Evolutionary conservation across 2,113 vertebrate genomes (phyloP).

Genomic region (Trachemys scripta): DNA sequence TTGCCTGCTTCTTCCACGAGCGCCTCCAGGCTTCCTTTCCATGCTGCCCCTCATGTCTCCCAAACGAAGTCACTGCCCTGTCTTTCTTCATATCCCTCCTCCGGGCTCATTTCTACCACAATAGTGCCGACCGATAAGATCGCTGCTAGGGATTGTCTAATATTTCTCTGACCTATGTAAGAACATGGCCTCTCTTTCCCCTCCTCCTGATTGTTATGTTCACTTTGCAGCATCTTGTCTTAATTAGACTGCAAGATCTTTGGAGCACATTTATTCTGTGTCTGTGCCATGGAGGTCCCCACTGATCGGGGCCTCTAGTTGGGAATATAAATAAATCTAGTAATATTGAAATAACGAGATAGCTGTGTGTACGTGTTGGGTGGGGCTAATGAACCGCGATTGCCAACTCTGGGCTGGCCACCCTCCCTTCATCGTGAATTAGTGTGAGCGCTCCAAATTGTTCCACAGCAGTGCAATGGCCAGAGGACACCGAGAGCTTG

Average conservation of each 20-base stretch:
- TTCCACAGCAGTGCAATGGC: background rate
- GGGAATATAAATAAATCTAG: background rate
- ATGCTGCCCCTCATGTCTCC: background rate
- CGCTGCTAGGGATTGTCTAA: background rate
- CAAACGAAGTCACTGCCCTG: background rate
- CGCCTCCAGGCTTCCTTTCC: background rate
- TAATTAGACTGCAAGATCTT: too few species aligned
- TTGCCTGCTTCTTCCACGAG: background rate
- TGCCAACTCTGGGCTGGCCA: background rate
- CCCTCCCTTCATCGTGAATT: background rate
- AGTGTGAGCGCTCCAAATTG: background rate
- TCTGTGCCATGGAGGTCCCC: background rate
- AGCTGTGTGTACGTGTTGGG: too few species aligned
- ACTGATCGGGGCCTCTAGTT: background rate
- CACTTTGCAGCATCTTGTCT: too few species aligned
- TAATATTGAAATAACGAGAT: background rate
- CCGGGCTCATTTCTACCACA: background rate
- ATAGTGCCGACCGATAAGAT: background rate
- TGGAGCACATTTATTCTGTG: too few species aligned
- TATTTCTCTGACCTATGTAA: background rate
- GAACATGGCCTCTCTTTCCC: background rate
- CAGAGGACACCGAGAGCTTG: background rate
- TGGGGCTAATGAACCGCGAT: background rate
- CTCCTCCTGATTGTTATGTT: background rate
- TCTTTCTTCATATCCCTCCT: background rate